These are phyloP conservation scores for Drosophila kikkawai DNA, from an alignment of 1,140 invertebrate genomes.

Conservation along the genomic window DNA sequence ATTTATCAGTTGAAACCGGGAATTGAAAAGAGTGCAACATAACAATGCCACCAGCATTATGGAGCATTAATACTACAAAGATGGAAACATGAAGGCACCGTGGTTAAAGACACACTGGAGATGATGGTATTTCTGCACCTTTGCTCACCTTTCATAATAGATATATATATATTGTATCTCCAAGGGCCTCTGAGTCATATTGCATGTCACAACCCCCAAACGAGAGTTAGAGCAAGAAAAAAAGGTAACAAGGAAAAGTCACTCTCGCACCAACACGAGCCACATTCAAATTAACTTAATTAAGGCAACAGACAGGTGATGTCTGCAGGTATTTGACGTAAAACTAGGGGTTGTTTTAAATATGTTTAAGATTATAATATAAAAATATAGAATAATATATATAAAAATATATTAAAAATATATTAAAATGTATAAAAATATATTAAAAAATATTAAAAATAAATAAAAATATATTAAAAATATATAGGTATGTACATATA, in stretches of 20 bases:
- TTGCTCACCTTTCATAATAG: not conserved
- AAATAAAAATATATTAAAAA: no score
- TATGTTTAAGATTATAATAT: not conserved
- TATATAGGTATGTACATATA: no score
- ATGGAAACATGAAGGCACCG: slow-evolving; percentile 8
- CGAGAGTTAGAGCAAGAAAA: slow-evolving; percentile 7
- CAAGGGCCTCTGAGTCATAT: slow-evolving; percentile 17
- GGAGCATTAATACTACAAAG: not conserved
- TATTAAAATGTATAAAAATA: no score
- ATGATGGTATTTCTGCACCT: not conserved
- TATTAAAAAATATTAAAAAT: no score
- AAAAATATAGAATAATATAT: not conserved
- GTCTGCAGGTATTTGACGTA: not conserved
- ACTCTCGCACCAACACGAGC: not conserved
- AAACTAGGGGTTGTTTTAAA: no score
- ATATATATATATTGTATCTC: slow-evolving; percentile 4
- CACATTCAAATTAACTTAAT: slow-evolving; percentile 13
- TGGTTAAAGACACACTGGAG: not conserved
- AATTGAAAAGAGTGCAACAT: not conserved
- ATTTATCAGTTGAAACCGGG: not conserved
- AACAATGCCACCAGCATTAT: not conserved
- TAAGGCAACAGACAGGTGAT: slow-evolving; percentile 6
- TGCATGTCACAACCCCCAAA: not conserved
- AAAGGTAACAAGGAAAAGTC: slow-evolving; percentile 3
- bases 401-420: not conserved